These are phyloP conservation scores for Avahi laniger DNA, from an alignment of 2,797 vertebrate species.

Conservation along the genomic window DNA sequence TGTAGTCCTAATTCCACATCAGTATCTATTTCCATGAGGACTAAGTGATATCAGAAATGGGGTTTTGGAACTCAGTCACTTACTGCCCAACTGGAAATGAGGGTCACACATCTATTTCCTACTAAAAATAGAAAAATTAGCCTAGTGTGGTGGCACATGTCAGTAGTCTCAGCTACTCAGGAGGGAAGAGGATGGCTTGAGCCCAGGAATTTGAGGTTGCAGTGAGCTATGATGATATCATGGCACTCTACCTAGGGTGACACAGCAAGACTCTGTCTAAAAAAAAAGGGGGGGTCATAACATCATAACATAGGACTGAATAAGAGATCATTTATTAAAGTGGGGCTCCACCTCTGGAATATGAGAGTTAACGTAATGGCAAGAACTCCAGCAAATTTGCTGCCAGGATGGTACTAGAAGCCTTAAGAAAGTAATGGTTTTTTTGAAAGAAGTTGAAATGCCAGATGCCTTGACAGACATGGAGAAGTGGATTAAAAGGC, in stretches of 20 bases:
- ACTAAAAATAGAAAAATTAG: too few relatives aligned
- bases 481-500: neutral
- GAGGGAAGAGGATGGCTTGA: too few relatives aligned
- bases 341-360: neutral
- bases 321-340: neutral
- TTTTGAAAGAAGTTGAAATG: neutral
- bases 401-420: neutral
- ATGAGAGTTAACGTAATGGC: neutral
- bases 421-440: neutral
- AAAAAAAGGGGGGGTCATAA: too few relatives aligned
- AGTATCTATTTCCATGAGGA: neutral
- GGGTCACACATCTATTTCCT: neutral
- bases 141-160: too few relatives aligned
- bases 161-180: too few relatives aligned
- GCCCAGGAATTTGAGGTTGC: too few relatives aligned
- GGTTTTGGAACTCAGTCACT: neutral
- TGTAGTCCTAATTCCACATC: neutral
- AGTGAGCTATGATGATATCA: too few relatives aligned
- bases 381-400: neutral
- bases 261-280: too few relatives aligned
- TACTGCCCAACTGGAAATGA: neutral
- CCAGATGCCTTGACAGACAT: neutral
- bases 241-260: too few relatives aligned
- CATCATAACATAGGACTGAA: too few relatives aligned
- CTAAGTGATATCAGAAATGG: neutral